phyloP scores from a whole-genome alignment of 64 coral and sea anemone genomes.

The Montipora sp. region DNA sequence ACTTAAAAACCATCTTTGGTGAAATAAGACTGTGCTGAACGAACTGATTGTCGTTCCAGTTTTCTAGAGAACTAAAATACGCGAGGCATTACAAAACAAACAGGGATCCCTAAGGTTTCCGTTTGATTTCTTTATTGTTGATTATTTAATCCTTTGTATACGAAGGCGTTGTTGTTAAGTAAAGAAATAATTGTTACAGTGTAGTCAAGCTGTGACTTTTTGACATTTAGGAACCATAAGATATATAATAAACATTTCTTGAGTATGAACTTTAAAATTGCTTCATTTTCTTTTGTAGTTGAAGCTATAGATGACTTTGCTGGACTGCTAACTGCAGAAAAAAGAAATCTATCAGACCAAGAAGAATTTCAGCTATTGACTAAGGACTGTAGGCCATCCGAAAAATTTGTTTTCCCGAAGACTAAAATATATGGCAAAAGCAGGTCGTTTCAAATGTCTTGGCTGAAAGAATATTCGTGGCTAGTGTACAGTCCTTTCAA shows the following conservation, averaged over 20 bases:
- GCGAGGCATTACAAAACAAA: background rate
- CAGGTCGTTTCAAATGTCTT: no score
- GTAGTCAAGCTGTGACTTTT: background rate
- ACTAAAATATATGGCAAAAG: conserved; percentile 28
- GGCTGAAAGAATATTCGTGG: background rate
- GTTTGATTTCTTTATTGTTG: background rate
- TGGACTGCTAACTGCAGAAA: conserved; percentile 24
- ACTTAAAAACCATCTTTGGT: conserved; percentile 48
- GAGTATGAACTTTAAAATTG: conserved; percentile 1
- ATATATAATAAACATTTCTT: conserved; percentile 13
- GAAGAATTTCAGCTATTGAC: conserved; percentile 28
- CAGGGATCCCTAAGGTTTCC: background rate
- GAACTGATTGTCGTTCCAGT: conserved; percentile 13
- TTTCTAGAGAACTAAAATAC: background rate
- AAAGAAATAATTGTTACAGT: conserved; percentile 3
- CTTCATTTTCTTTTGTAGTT: conserved; percentile 17
- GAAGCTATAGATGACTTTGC: conserved; percentile 42
- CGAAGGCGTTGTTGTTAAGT: background rate
- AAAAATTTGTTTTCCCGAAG: conserved; percentile 50
- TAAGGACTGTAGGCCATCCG: conserved; percentile 13
- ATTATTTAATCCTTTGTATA: conserved; percentile 16
- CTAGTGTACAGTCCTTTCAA: conserved; percentile 46
- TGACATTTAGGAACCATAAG: background rate
- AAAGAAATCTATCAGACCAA: conserved; percentile 24
- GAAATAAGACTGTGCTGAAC: conserved; percentile 48